Evolutionary conservation across 1,140 invertebrate species (phyloP).

Genomic region (Periplaneta americana): DNA sequence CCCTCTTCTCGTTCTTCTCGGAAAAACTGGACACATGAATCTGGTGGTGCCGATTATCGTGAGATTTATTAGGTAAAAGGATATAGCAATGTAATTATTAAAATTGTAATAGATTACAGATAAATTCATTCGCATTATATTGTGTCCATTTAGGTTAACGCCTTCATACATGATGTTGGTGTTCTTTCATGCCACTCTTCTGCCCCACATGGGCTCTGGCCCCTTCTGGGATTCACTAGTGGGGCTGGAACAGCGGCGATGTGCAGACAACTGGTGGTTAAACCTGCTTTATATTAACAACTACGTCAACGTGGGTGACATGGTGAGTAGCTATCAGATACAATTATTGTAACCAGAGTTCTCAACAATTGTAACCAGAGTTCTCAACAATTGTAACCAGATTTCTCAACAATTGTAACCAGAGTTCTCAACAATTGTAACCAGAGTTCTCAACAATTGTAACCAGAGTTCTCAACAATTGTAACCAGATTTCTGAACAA

Average conservation of each 20-base stretch:
- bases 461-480: too few relatives aligned
- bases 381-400: too few relatives aligned
- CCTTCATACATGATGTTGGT: slow-evolving; percentile 35
- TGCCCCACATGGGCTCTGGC: slow-evolving; percentile 31
- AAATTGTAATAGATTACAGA: background rate
- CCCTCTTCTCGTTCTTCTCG: slow-evolving; percentile 21
- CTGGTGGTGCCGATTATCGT: slow-evolving; percentile 23
- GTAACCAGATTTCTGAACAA: too few relatives aligned
- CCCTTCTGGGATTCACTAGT: slow-evolving; percentile 32
- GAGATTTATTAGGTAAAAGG: slow-evolving; percentile 25
- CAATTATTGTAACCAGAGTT: background rate
- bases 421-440: too few relatives aligned
- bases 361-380: too few relatives aligned
- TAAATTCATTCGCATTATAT: background rate
- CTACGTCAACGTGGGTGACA: slow-evolving; percentile 35
- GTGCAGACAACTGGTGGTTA: slow-evolving; percentile 48
- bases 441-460: too few relatives aligned
- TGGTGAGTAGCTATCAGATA: slow-evolving; percentile 28
- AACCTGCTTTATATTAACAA: slow-evolving; percentile 52
- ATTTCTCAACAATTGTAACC: too few relatives aligned
- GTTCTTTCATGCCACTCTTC: slow-evolving; percentile 32
- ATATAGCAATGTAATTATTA: background rate
- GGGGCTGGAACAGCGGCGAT: slow-evolving; percentile 29
- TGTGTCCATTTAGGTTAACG: slow-evolving; percentile 30
- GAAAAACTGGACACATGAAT: slow-evolving; percentile 21